Evolutionary conservation across 2,888 invertebrate species (phyloP).

Genomic region (Eristalinus sepulchralis): DNA sequence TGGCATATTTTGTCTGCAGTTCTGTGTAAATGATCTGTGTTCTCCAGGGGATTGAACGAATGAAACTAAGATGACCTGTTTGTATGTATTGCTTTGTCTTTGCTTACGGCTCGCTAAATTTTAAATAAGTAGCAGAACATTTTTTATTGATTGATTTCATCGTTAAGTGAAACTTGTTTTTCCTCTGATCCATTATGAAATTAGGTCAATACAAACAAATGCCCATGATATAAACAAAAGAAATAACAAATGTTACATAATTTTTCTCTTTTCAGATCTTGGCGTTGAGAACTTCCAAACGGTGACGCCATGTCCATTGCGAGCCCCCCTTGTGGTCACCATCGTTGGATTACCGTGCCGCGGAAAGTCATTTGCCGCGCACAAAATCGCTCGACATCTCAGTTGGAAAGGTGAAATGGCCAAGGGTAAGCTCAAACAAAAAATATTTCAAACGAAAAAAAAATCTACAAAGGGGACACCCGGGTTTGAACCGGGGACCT

Average conservation of each 20-base stretch:
- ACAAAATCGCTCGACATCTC: conserved; percentile 91
- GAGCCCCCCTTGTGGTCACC: conserved; percentile 89
- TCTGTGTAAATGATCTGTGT: too few relatives aligned
- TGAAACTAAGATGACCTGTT: too few relatives aligned
- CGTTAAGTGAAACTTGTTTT: too few relatives aligned
- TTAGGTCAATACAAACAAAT: too few relatives aligned
- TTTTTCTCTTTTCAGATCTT: conserved; percentile 50
- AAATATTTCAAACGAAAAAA: conserved; percentile 2
- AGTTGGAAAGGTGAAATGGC: conserved; percentile 95
- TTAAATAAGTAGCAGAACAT: too few relatives aligned
- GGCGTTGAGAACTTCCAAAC: conserved; percentile 55
- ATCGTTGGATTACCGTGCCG: conserved; percentile 95
- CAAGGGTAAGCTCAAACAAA: conserved; percentile 83
- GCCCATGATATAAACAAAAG: background rate
- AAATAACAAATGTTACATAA: too few relatives aligned
- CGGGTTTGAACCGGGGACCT: conserved; percentile 75
- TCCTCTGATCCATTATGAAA: too few relatives aligned
- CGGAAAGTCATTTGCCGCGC: conserved; percentile 95
- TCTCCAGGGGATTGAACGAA: too few relatives aligned
- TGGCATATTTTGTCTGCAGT: too few relatives aligned
- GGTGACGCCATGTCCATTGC: conserved; percentile 79
- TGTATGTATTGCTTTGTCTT: too few relatives aligned
- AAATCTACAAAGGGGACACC: conserved; percentile 72
- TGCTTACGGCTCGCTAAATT: too few relatives aligned
- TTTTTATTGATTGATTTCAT: too few relatives aligned